Evolutionary conservation across 2,113 vertebrate genomes (phyloP).

Genomic region (Leptobrachium ailaonicum): DNA sequence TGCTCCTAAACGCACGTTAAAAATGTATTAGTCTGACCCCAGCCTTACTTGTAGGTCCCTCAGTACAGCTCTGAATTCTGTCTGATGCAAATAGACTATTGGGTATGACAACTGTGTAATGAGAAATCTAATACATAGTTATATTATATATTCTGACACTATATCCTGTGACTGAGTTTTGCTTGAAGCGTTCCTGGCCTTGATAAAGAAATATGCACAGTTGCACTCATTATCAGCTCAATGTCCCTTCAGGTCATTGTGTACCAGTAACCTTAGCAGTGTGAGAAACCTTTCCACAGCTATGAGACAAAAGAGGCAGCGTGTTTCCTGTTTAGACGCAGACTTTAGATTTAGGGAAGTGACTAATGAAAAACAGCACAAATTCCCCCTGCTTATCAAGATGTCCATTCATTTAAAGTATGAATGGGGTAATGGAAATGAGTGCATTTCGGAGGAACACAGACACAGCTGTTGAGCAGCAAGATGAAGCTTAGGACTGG

Average conservation of each 20-base stretch:
- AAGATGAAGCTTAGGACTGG: too few species aligned
- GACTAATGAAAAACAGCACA: slow-evolving; percentile 20
- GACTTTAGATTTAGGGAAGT: slow-evolving; percentile 31
- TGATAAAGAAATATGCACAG: background rate
- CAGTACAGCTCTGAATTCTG: too few species aligned
- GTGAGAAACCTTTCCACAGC: slow-evolving; percentile 14
- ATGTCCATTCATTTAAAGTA: slow-evolving; percentile 9
- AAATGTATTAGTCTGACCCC: too few species aligned
- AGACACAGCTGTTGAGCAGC: background rate
- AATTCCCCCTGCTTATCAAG: slow-evolving; percentile 21
- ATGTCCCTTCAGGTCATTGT: slow-evolving; percentile 31
- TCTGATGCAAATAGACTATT: too few species aligned
- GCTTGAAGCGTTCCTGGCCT: background rate
- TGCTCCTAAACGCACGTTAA: too few species aligned
- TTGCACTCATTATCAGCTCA: background rate
- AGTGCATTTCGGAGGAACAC: background rate
- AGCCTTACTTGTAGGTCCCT: too few species aligned
- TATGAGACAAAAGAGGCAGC: slow-evolving; percentile 16
- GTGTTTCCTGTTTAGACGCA: slow-evolving; percentile 35
- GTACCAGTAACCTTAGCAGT: slow-evolving; percentile 18
- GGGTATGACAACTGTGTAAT: too few species aligned
- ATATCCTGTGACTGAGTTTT: background rate
- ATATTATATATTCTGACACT: too few species aligned
- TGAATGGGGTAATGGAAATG: background rate
- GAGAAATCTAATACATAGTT: too few species aligned